Evolutionary conservation across 2,888 invertebrate genomes (phyloP), one percentile per base, ranked within the genome.

Genomic region (Bhutanitis thaidina): DNA sequence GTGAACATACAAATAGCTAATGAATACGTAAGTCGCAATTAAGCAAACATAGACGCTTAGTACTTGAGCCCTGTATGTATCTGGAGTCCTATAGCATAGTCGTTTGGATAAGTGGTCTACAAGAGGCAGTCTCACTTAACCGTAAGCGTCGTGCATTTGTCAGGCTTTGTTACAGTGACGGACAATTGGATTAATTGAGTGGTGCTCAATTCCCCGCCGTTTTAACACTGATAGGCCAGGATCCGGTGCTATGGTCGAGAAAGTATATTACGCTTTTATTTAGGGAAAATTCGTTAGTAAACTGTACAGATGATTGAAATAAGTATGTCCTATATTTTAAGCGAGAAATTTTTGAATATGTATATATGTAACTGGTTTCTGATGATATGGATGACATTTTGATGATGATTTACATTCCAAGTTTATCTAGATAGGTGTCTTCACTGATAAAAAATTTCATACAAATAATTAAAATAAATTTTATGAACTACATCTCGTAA

Each of bases 1-100:
- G 9, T 30, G 14, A 9, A 30, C 36, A 32, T 27, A 51, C 20
- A 45, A 40, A 2, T 12, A 15, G 4, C 41, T 36, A 36, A 45
- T 45, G 45, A 46, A 46, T 51, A 51, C 29, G 16, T 51, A 51
- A 51, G 41, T 4, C 20, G 40, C 51, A 46, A 41, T 51, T 51
- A 41, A 14, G 40, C 27, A 36, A 27, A 35, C 35, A 27, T 40
- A 43, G 45, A 20, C 35, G 29, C 16, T 37, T 15, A 7, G 7
- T 15, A 30, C 13, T 13, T 30, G n/a, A 7, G 35, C 29, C 25
- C 1, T 44, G 27, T 29, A 37, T 9, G 30, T 9, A 5, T 12
- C 9, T 27, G 15, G 9, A 20, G 20, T 20, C 2, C 20, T 20
- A 20, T 5, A 20, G 20, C 5, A 20, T 20, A 20, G 3, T 20